These are phyloP conservation scores for Caenorhabditis latens DNA, from an alignment of 1,140 invertebrate genomes.

Conservation along the genomic window DNA sequence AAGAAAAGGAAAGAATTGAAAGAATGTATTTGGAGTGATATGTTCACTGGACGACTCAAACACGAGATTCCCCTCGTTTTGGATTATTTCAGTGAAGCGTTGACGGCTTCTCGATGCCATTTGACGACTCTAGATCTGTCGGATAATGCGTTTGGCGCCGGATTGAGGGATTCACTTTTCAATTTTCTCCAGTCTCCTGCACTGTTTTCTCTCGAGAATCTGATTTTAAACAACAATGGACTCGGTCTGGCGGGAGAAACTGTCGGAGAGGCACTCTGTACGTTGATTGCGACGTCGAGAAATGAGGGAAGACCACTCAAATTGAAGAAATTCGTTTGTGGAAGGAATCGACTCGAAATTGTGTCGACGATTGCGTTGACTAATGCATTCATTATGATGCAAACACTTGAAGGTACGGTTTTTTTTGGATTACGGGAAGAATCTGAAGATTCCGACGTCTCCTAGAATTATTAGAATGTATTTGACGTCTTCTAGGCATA, in stretches of 20 bases:
- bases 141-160: constrained; percentile 96
- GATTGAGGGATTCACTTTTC: constrained; percentile 78
- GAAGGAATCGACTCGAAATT: constrained; percentile 93
- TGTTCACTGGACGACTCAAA: constrained; percentile 94
- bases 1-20: constrained; percentile 65
- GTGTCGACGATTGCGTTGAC: constrained; percentile 88
- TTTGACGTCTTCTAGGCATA: too few species aligned
- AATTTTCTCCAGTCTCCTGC: constrained; percentile 83
- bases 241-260: constrained; percentile 88
- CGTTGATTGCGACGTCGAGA: constrained; percentile 80
- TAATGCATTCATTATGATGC: constrained; percentile 84
- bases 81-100: constrained; percentile 85
- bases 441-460: too few species aligned
- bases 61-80: constrained; percentile 92
- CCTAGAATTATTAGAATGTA: too few species aligned
- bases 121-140: constrained; percentile 91
- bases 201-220: constrained; percentile 86
- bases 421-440: too few species aligned
- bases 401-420: constrained; percentile 83
- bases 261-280: constrained; percentile 83
- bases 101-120: constrained; percentile 85
- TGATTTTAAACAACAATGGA: constrained; percentile 94
- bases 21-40: constrained; percentile 86
- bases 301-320: constrained; percentile 81
- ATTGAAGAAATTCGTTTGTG: constrained; percentile 89